Base-by-base conservation (phyloP, 2,888 invertebrate genomes). In the Mamestra brassicae region DNA sequence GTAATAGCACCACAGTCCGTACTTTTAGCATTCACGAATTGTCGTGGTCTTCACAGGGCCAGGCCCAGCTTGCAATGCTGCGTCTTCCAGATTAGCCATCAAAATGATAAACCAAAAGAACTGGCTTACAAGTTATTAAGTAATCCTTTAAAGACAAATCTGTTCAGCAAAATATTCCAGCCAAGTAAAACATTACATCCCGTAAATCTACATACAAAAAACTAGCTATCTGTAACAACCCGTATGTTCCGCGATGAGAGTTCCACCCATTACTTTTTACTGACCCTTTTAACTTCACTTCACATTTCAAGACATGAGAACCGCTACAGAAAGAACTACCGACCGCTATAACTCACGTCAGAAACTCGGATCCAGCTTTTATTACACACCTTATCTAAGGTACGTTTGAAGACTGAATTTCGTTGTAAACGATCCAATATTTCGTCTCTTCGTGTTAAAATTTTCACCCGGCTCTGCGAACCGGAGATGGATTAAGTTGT, bases 301-400 rank as follows among this genome's bases (percentile, higher is more conserved):
- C 86, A 84, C 80, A 83, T 84, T 85, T 83, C 82, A 80, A 80
- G 80, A 78, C 86, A 84, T 78, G 84, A 86, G 84, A 84, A 78
- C 78, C 71, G 81, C 73, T 84, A 87, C 84, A 84, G 83, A 85
- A 88, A 88, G 87, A 87, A 84, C 85, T 84, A 85, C 86, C 84
- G 85, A 87, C 84, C 84, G 83, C 84, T 45, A 89, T 89, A 89
- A 88, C 80, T 89, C 85, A 89, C 85, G 85, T 84, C 84, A 71
- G 69, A 76, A 78, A 78, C 80, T 80, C 69, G 75, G 78, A 84
- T 85, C 84, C 80, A 74, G 86, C 79, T 85, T 85, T 87, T 86
- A 87, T 85, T 86, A 85, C 87, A 81, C 76, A 86, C 85, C 85
- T 86, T 86, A 85, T 85, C 86, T 78, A 68, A 75, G 81, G 76